phyloP scores from a whole-genome alignment of 2,888 invertebrate genomes.

The Sylvicola cinctus region DNA sequence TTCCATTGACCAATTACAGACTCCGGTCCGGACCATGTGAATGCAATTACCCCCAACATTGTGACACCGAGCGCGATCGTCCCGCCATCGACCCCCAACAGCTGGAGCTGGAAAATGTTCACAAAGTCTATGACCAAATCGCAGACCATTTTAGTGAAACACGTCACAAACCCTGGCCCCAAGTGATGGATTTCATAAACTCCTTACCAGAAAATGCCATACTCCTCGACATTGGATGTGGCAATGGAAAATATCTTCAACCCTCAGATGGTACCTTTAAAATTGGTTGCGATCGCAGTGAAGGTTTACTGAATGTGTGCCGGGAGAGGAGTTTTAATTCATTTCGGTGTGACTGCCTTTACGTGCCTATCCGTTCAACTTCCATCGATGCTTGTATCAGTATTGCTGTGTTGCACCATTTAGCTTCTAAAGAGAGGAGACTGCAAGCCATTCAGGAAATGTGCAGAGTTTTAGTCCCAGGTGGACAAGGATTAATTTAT shows the following conservation, averaged over 20 bases:
- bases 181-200: slow-evolving; percentile 58
- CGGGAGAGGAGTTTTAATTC: slow-evolving; percentile 38
- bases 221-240: slow-evolving; percentile 85
- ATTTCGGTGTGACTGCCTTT: slow-evolving; percentile 55
- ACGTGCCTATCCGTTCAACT: slow-evolving; percentile 42
- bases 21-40: slow-evolving; percentile 29
- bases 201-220: slow-evolving; percentile 44
- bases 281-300: slow-evolving; percentile 68
- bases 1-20: not conserved
- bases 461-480: slow-evolving; percentile 43
- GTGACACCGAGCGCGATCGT: slow-evolving; percentile 33
- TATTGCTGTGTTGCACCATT: slow-evolving; percentile 93
- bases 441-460: slow-evolving; percentile 55
- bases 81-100: slow-evolving; percentile 27
- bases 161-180: slow-evolving; percentile 86
- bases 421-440: slow-evolving; percentile 63
- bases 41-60: slow-evolving; percentile 41
- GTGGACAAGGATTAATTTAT: slow-evolving; percentile 67
- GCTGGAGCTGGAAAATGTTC: slow-evolving; percentile 58
- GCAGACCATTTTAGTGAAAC: slow-evolving; percentile 90
- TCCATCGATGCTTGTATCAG: slow-evolving; percentile 69
- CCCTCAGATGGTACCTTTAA: slow-evolving; percentile 34
- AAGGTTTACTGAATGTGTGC: slow-evolving; percentile 45
- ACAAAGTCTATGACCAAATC: slow-evolving; percentile 82
- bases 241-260: slow-evolving; percentile 92